phyloP scores from a whole-genome alignment of 2,113 vertebrate species.

The Melozone crissalis region DNA sequence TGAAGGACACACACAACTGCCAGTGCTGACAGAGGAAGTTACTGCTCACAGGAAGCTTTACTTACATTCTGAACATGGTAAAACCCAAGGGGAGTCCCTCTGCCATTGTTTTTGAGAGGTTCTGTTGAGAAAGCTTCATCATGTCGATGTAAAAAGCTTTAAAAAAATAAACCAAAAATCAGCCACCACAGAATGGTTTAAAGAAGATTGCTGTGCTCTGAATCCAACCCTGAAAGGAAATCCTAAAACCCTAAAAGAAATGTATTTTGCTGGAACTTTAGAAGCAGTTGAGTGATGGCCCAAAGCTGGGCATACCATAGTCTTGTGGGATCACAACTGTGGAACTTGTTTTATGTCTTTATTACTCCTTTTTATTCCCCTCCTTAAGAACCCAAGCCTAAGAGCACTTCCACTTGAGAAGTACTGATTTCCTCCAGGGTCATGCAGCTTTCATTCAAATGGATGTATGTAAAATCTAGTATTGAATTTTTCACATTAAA shows the following conservation, averaged over 20 bases:
- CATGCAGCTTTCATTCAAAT: background rate
- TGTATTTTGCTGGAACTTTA: background rate
- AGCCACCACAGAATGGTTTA: background rate
- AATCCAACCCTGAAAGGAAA: background rate
- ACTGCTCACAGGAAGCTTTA: background rate
- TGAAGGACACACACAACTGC: background rate
- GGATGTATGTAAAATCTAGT: background rate
- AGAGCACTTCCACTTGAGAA: background rate
- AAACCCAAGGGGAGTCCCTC: slow-evolving; percentile 92
- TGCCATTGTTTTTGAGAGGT: slow-evolving; percentile 93
- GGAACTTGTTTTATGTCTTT: background rate
- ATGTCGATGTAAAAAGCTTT: slow-evolving; percentile 92
- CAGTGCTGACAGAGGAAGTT: background rate
- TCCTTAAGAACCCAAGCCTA: background rate
- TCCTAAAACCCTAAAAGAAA: background rate
- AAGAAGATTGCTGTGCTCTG: background rate
- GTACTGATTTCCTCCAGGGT: background rate
- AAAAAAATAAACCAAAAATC: background rate
- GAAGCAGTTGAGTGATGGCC: background rate
- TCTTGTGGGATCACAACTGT: background rate
- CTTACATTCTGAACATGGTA: slow-evolving; percentile 98
- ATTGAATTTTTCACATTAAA: background rate
- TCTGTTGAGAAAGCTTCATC: slow-evolving; percentile 99
- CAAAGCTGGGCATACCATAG: background rate
- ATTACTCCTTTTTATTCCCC: background rate